These are phyloP conservation scores for Diabrotica balteata DNA, from an alignment of 2,888 invertebrate genomes.

Conservation along the genomic window DNA sequence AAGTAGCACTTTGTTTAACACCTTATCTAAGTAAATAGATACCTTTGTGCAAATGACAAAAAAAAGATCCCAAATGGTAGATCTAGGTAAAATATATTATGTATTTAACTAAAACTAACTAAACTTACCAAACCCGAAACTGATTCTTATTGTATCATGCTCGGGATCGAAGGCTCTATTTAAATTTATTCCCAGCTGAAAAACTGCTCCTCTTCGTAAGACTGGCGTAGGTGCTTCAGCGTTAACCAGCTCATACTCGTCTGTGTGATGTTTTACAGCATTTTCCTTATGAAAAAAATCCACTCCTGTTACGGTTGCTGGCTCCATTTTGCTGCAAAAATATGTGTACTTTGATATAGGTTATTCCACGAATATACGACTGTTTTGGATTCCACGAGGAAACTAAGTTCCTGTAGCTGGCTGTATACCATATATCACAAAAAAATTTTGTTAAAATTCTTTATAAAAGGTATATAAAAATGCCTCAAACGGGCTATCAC, in stretches of 20 bases:
- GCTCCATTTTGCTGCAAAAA: conserved; percentile 50
- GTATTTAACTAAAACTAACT: background rate
- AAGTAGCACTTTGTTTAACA: too few relatives aligned
- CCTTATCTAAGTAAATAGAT: too few relatives aligned
- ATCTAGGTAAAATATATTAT: too few relatives aligned
- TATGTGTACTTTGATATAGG: background rate
- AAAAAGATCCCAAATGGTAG: too few relatives aligned
- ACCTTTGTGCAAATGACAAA: too few relatives aligned
- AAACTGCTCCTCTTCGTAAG: conserved; percentile 75
- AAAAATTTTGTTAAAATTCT: too few relatives aligned
- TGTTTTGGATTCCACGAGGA: too few relatives aligned
- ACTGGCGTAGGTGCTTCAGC: conserved; percentile 69
- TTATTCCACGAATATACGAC: too few relatives aligned
- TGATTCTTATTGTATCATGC: conserved; percentile 70
- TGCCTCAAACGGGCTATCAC: too few relatives aligned
- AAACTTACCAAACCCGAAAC: conserved; percentile 71
- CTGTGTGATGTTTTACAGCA: conserved; percentile 72
- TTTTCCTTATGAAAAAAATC: conserved; percentile 73
- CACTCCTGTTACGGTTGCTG: conserved; percentile 63
- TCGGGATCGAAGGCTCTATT: conserved; percentile 67
- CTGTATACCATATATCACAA: too few relatives aligned
- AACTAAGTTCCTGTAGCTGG: too few relatives aligned
- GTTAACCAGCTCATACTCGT: conserved; percentile 72
- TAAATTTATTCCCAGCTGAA: conserved; percentile 74
- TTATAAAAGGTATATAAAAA: too few relatives aligned